Base-by-base conservation (phyloP, 2,888 invertebrate genomes). In the Campaea margaritaria region DNA sequence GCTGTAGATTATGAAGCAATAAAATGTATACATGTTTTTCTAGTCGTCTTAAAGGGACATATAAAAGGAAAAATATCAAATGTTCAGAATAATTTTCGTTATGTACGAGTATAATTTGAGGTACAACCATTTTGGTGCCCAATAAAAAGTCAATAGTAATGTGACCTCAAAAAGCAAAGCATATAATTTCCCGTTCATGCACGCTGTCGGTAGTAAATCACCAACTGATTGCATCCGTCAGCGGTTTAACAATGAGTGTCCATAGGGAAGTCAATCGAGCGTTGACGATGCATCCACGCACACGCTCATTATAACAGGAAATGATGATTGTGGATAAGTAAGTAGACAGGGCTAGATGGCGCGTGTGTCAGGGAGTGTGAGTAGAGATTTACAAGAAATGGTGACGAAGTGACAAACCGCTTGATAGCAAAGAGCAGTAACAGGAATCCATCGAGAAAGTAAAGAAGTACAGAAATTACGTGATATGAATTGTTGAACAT, bases 211-310 rank as follows among this genome's bases (percentile, higher is more conserved):
- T 54, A 51, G 58, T 67, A 67, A 67, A 65, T 67, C 63, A 68
- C 56, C 41, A 2, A 45, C 62, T 65, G 60, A 67, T 65, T 69
- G 61, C 65, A 69, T 65, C 67, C 67, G 62, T 64, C 65, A 62
- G 65, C 52, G 43, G 38, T 54, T 53, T 36, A 51, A 58, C 61
- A 63, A 47, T 57, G 62, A 58, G 42, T 48, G 61, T 16, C 21
- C 41, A 14, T 44, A 41, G 51, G 46, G 52, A 47, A 38, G 53
- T 49, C 58, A 53, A 58, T 58, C 21, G 53, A 58, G 48, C 53
- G 49, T 53, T 53, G 53, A 39, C 39, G 39, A 27, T 57, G 45
- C 49, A 46, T 41, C 8, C 27, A 46, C 12, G 39, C 28, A 44
- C 28, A 38, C 38, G 38, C 38, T n/a, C n/a, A 39, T 13, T 14